Conservation (phyloP, 2,888 invertebrate genomes). For the Rhyacophila evoluta region DNA sequence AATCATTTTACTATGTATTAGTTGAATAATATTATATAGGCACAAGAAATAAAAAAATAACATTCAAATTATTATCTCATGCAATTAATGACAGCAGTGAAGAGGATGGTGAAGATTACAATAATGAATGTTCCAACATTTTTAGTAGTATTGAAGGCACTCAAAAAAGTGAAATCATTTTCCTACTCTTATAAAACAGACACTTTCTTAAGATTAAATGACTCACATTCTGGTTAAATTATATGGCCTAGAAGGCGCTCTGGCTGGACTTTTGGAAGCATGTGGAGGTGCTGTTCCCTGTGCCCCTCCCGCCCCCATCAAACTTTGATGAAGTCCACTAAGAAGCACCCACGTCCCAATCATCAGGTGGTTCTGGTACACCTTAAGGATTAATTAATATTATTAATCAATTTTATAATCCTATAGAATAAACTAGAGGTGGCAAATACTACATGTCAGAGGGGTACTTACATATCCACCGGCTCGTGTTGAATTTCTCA, state of each 20-base stretch:
- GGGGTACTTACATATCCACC: slow-evolving; percentile 80
- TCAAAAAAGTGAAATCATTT: too few species aligned
- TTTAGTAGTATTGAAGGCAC: too few species aligned
- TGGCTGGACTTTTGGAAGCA: slow-evolving; percentile 65
- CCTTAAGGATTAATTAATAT: slow-evolving; percentile 62
- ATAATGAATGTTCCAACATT: too few species aligned
- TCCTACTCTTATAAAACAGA: too few species aligned
- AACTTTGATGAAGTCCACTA: slow-evolving; percentile 86
- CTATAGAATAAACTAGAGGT: slow-evolving; percentile 31
- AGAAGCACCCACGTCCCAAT: slow-evolving; percentile 90
- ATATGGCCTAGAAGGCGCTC: slow-evolving; percentile 64
- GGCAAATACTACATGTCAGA: slow-evolving; percentile 8
- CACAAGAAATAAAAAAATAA: too few species aligned
- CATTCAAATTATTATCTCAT: too few species aligned
- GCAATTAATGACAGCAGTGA: too few species aligned
- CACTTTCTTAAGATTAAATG: too few species aligned
- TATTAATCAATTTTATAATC: slow-evolving; percentile 25
- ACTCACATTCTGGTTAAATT: slow-evolving; percentile 67
- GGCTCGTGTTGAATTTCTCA: slow-evolving; percentile 87
- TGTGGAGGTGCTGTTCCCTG: slow-evolving; percentile 60
- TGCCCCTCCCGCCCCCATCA: slow-evolving; percentile 76
- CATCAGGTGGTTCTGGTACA: slow-evolving; percentile 90
- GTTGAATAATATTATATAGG: too few species aligned
- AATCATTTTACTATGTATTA: too few species aligned
- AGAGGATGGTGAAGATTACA: too few species aligned